These are phyloP conservation scores for Panagrolaimus sp. DNA, from an alignment of 1,140 invertebrate genomes.

Conservation along the genomic window DNA sequence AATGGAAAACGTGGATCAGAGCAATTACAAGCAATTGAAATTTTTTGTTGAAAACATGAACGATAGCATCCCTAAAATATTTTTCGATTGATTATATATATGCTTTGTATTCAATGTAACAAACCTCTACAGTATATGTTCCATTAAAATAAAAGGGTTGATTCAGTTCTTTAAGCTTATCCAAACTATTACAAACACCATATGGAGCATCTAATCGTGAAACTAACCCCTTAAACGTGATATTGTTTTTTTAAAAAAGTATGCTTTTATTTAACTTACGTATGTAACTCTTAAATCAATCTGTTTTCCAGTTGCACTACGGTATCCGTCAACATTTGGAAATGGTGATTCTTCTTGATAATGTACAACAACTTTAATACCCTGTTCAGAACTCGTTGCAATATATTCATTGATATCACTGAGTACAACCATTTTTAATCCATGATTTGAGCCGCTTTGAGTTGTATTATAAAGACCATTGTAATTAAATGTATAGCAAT, in stretches of 20 bases:
- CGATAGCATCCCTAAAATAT: conserved; percentile 5
- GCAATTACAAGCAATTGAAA: not conserved
- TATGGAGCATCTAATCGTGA: too few relatives aligned
- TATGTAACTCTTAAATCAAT: not conserved
- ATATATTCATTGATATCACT: conserved; percentile 1
- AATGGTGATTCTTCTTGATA: not conserved
- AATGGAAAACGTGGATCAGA: not conserved
- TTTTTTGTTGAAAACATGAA: conserved; percentile 1
- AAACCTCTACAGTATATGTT: too few relatives aligned
- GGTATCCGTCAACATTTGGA: not conserved
- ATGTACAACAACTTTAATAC: not conserved
- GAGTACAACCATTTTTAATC: not conserved
- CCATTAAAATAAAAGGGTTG: too few relatives aligned
- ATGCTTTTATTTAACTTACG: too few relatives aligned
- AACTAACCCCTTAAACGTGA: too few relatives aligned
- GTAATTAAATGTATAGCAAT: conserved; percentile 9
- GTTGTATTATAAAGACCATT: not conserved
- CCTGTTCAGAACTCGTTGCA: not conserved
- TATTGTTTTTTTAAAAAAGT: not conserved
- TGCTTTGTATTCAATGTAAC: too few relatives aligned
- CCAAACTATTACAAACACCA: too few relatives aligned
- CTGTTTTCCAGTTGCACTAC: not conserved
- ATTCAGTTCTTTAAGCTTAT: too few relatives aligned
- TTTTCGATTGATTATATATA: too few relatives aligned
- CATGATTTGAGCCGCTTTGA: not conserved